These are phyloP conservation scores for Melipona quadrifasciata DNA, from an alignment of 1,140 invertebrate species.

Conservation along the genomic window DNA sequence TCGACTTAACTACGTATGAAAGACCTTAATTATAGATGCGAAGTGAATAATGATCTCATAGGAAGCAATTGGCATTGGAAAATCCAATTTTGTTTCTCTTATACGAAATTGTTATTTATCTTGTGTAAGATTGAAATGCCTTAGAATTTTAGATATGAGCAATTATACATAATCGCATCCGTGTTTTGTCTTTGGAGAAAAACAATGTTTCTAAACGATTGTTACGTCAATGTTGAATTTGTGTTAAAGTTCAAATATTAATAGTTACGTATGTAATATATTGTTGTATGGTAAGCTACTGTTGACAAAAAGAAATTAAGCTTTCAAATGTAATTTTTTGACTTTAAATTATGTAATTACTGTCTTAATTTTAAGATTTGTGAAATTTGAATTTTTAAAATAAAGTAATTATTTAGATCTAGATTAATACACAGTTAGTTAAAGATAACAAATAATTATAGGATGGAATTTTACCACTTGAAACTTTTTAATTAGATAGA, in stretches of 20 bases:
- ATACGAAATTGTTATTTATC: not conserved
- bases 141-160: not conserved
- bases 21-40: not conserved
- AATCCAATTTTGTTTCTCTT: not conserved
- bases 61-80: not conserved
- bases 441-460: not conserved
- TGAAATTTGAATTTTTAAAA: not conserved
- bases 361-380: not conserved
- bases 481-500: not conserved
- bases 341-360: not conserved
- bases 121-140: not conserved
- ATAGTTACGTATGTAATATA: not conserved
- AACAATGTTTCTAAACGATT: not conserved
- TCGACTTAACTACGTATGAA: constrained; percentile 2
- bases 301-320: not conserved
- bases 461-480: too few relatives aligned
- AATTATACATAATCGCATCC: not conserved
- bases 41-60: not conserved
- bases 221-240: not conserved
- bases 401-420: not conserved
- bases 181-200: not conserved
- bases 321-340: too few relatives aligned
- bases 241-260: not conserved
- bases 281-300: not conserved
- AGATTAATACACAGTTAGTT: not conserved